Evolutionary conservation across 2,797 vertebrate species (phyloP).

Genomic region (Rhinichthys osculus): DNA sequence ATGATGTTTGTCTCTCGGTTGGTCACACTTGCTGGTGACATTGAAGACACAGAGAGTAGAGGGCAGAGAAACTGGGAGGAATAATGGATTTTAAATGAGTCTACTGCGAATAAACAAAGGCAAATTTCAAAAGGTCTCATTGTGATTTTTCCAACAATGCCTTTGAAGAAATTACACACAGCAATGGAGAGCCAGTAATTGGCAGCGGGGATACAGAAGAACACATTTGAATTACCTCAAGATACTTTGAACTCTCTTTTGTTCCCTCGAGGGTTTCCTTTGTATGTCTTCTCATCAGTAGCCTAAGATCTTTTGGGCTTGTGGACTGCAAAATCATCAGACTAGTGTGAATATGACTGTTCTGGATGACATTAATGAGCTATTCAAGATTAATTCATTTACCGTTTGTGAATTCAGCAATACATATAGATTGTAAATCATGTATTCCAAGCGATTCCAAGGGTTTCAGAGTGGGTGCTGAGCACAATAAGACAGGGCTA

Average conservation of each 20-base stretch:
- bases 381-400: conserved; percentile 7
- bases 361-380: conserved; percentile 9
- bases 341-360: not conserved
- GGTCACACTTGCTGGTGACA: conserved; percentile 34
- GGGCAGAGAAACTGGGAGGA: not conserved
- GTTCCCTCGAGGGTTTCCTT: not conserved
- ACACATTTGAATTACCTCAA: conserved; percentile 18
- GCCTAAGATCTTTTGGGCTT: not conserved
- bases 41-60: conserved; percentile 21
- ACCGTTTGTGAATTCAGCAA: not conserved
- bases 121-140: conserved; percentile 35
- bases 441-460: not conserved
- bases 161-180: conserved; percentile 35
- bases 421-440: not conserved
- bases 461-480: too few relatives aligned
- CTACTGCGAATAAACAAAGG: conserved; percentile 33
- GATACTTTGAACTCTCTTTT: conserved; percentile 22
- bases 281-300: conserved; percentile 21
- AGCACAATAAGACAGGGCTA: too few relatives aligned
- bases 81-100: conserved; percentile 49
- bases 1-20: conserved; percentile 35
- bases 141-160: conserved; percentile 15
- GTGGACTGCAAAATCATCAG: not conserved
- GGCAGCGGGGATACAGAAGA: conserved; percentile 3
- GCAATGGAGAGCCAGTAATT: conserved; percentile 21